Percentiles rank a stretch among this genome's conserved stretches.
phyloP scores from a whole-genome alignment of 1,140 invertebrate species.

The Aradophagus sp. region DNA sequence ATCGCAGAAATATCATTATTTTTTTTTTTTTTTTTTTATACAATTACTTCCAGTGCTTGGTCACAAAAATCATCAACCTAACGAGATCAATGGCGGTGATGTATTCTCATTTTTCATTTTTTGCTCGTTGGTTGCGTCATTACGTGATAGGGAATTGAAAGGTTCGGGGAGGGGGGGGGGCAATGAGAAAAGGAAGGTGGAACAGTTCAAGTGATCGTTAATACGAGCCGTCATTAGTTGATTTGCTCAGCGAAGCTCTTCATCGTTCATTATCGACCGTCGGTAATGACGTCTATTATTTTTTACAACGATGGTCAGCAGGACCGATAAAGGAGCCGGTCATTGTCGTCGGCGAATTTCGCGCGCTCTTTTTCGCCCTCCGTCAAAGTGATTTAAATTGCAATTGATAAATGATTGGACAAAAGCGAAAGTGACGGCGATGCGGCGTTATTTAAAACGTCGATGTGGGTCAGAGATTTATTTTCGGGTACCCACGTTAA shows the following conservation, averaged over 20 bases:
- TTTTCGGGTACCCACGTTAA: slow-evolving; percentile 30
- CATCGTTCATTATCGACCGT: slow-evolving; percentile 31
- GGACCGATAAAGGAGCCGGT: slow-evolving; percentile 16
- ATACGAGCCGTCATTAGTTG: slow-evolving; percentile 25
- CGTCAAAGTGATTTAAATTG: not conserved
- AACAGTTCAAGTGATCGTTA: slow-evolving; percentile 33
- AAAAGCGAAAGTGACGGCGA: slow-evolving; percentile 7
- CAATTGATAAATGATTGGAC: slow-evolving; percentile 32
- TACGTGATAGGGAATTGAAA: slow-evolving; percentile 4
- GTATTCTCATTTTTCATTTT: slow-evolving; percentile 26
- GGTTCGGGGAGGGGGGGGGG: not conserved
- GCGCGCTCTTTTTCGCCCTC: slow-evolving; percentile 3
- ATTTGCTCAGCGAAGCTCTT: slow-evolving; percentile 8
- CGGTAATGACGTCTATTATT: slow-evolving; percentile 41
- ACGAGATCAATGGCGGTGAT: slow-evolving; percentile 29
- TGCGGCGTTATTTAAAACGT: slow-evolving; percentile 42
- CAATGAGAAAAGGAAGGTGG: not conserved
- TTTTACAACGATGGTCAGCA: slow-evolving; percentile 21
- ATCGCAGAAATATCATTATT: no score
- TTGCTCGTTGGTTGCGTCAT: slow-evolving; percentile 29
- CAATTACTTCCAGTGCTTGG: no score
- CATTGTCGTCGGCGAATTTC: slow-evolving; percentile 8
- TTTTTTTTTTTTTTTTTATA: no score
- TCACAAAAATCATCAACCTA: slow-evolving; percentile 16
- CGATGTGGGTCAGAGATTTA: slow-evolving; percentile 45